Evolutionary conservation across 1,140 invertebrate species (phyloP), one percentile per base, ranked within the genome.

Genomic region (Habropoda laboriosa): DNA sequence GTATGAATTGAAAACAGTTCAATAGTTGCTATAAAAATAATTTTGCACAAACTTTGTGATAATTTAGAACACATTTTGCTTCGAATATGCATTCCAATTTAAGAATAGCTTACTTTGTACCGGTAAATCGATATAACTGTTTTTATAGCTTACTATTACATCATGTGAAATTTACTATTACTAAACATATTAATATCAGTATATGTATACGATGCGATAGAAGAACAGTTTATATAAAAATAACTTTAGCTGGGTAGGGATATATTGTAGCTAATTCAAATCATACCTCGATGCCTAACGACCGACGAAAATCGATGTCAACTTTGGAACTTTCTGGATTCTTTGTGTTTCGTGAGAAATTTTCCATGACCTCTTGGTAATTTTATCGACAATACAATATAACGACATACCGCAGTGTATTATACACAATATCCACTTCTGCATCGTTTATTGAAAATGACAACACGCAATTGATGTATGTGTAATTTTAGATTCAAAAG

Each of bases 1-100:
- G 21, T 60, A 60, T 3, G 7, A 13, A 58, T 32, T 58, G 21
- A 8, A 3, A 21, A 24, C 8, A 40, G 35, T 55, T 45, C 21
- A 40, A 72, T 58, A 21, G 45, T 57, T 3, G 12, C 32, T 32
- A 10, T 32, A 45, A 45, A 58, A 72, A 72, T 72, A 73, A 38
- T 12, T 18, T 8, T 30, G 8, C 18, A 35, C 5, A 49, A 24
- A 18, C 6, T 16, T 35, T 12, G 10, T 4, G 8, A 12, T 12
- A 13, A 6, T 10, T 30, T 21, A 10, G 16, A 12, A 42, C 32
- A 58, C 2, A 72, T 35, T 42, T 72, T 42, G 12, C 13, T 45
- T 45, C 18, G 24, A 27, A 53, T n/a, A 21, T 21, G 3, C 21
- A 8, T n/a, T n/a, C 42, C 49, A 60, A 73, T 47, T 73, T 60